Evolutionary conservation across 2,113 vertebrate species (phyloP), one percentile per base, ranked within the genome.

Genomic region (Onychostoma macrolepis): DNA sequence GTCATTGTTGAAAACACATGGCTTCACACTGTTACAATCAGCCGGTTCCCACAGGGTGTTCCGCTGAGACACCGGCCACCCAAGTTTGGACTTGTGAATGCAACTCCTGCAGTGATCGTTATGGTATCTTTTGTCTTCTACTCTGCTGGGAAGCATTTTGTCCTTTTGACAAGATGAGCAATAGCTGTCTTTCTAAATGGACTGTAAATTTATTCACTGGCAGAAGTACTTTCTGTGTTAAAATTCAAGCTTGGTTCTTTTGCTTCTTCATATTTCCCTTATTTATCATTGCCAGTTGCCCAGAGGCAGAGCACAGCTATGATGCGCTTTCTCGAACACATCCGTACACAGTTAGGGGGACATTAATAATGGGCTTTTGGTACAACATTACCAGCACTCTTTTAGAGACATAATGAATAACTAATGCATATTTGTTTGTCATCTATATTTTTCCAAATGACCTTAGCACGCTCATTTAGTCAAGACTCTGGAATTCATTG

Each of bases 151-250:
- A 83, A 71, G 28, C 6, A 33, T 50, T 82, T 83, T 83, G 43
- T 71, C 28, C 43, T 17, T 50, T 71, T 69, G 80, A 63, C 80
- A 50, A 24, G 17, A 83, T 69, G 63, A 83, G 26, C 43, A 83
- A 71, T 48, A 71, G 26, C 63, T 83, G 80, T 67, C 80, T 41
- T 50, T 83, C 38, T 28, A 83, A 83, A 83, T 50, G 41, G 63
- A 67, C 80, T 83, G 10, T 15, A 83, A 83, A 83, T 83, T 1
- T 69, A 83, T 83, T 83, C 63, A 45, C 58, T 45, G 56, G 38
- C 61, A 43, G 61, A 82, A 28, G 38, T 26, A 28, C 28, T 41
- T 45, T 45, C 43, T 21, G 36, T 43, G 38, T 28, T 28, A 67
- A 82, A 82, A 43, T 43, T 65, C 58, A 43, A 67, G 58, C 38